Base-by-base conservation (phyloP, 2,797 vertebrate genomes). In the Falco novaeseelandiae region DNA sequence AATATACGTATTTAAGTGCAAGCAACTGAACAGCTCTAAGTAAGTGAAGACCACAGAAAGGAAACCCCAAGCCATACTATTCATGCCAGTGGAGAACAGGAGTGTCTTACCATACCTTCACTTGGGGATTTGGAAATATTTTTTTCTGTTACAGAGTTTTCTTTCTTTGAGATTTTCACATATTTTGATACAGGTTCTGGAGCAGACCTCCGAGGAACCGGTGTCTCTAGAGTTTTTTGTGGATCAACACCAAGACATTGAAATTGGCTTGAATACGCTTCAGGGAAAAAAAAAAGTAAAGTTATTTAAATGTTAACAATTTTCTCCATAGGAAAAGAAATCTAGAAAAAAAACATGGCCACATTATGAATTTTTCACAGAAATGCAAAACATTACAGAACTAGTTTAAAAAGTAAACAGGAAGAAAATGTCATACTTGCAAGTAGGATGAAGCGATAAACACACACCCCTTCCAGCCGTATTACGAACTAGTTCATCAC, bases 111-210 rank as follows among this genome's bases (percentile, higher is more conserved):
- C 83, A 51, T 95, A 97, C 97, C 97, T 98, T 72, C 79, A 42
- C 22, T 34, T 65, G 55, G 20, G 36, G 93, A 36, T 42, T 95
- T 95, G 62, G 83, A 76, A 89, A 54, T 30, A 55, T 98, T 97
- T 96, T 98, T 98, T 92, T 97, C 98, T 87, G 77, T 81, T 18
- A 20, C 10, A 55, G 77, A 70, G 32, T 96, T 96, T 83, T 96
- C 96, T 42, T 80, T 97, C 71, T 87, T 96, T 29, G 96, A 87
- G 52, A 97, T 82, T 61, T 95, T 96, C 49, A 88, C 84, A 89
- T 96, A 97, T 97, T 98, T 98, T 80, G 98, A 97, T 51, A 98
- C 98, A 85, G 99, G 98, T 63, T 98, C 93, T 80, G 99, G 99
- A 91, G 97, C 98, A 57, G 74, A 98, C 38, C 97, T 98, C 21